Evolutionary conservation across 2,888 invertebrate genomes (phyloP), one percentile per base, ranked within the genome.

Genomic region (Boloria selene): DNA sequence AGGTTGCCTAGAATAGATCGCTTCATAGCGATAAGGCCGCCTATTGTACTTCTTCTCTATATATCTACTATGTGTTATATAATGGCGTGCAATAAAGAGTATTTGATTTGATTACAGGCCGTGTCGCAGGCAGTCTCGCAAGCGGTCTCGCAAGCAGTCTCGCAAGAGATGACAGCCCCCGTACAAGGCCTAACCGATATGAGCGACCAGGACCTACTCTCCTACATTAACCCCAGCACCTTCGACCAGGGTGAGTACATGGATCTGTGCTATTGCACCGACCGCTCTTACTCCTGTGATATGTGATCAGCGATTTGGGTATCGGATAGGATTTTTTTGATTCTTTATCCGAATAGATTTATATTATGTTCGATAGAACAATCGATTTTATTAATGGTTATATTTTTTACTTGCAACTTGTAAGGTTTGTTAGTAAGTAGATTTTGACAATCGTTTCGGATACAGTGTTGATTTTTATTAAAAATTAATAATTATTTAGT

Each of bases 191-290:
- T 97, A 74, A 95, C 96, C 13, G 95, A 95, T 77, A 96, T 97
- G 95, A 96, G 96, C 71, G 97, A 97, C 85, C 96, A 96, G 86
- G 97, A 97, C 88, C 93, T 97, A 75, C 94, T 97, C 75, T 97
- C 96, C 84, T 96, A 97, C 88, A 97, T 97, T 75, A 97, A 97
- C 92, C 96, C 97, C 60, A 96, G 95, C 93, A 96, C 96, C 85
- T 97, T 97, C 85, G 97, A 97, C 88, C 96, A 95, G 93, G 94
- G 95, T 95, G 93, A 92, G 93, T 90, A 65, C 60, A 80, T 85
- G 81, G 83, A 84, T 68, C 72, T 79, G 53, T 83, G 81, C 73
- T 85, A 80, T 72, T 78, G 61, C 44, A 22, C 71, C 65, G 71
- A 63, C 26, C 64, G 65, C 42, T 55, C 70, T 4, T 60, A 16